Evolutionary conservation across 2,888 invertebrate species (phyloP), one percentile per base, ranked within the genome.

Genomic region (Hypolimnas misippus): DNA sequence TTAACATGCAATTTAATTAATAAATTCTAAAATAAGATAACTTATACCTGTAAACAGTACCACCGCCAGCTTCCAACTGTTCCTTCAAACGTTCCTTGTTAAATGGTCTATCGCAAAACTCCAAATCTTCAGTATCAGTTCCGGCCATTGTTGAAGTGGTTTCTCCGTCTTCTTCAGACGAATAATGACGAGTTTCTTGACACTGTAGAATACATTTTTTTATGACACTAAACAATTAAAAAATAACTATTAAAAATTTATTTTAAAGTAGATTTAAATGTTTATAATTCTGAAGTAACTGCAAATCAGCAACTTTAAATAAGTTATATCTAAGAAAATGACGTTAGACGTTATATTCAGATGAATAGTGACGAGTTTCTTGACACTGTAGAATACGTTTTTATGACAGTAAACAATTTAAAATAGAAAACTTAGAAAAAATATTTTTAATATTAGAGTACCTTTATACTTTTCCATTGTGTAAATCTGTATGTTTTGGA

Each of bases 61-160:
- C 96, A 0, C 95, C 95, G 3, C 93, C 95, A 0, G 92, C 92
- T 55, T 92, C 92, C 29, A 96, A 84, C 77, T 95, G 95, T 31
- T 89, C 89, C 70, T 88, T 89, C 4, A 96, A 81, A 12, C 94
- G 89, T 29, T 94, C 94, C 80, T 91, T 91, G 64, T 89, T 85
- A 78, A 88, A 92, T 0, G 89, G 88, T 5, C 83, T 72, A 66
- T 84, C 75, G 53, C 87, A 85, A 85, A 94, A 94, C 68, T 90
- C 93, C 60, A 89, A 74, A 64, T 93, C 93, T 55, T 93, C 94
- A 5, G 91, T 89, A 49, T 93, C 93, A 0, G 93, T 93, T 10
- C 90, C 93, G 0, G 81, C 76, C 54, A 90, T 87, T 0, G 92
- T 87, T 0, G 83, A 82, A 0, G 82, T 81, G 0, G 85, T 84